Conservation (phyloP, 2,113 vertebrate genomes). For the Phyllostomus hastatus region DNA sequence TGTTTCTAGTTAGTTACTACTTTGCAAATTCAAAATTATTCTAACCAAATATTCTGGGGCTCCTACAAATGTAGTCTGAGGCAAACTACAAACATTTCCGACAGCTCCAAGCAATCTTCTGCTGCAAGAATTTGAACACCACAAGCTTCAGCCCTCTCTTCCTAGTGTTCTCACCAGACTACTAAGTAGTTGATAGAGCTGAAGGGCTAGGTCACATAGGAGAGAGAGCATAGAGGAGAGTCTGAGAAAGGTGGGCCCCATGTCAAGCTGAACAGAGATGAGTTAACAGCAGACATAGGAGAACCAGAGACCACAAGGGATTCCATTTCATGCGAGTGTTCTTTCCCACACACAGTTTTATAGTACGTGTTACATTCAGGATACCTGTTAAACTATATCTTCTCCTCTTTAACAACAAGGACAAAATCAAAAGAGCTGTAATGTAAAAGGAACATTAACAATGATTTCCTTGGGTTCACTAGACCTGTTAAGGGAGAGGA, state of each 20-base stretch:
- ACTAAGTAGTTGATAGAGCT: no score
- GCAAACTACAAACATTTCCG: not conserved
- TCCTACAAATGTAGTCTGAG: not conserved
- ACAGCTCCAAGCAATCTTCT: not conserved
- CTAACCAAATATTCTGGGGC: not conserved
- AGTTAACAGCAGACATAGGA: slow-evolving; percentile 48
- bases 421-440: not conserved
- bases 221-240: not conserved
- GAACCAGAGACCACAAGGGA: slow-evolving; percentile 66
- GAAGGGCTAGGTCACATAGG: no score
- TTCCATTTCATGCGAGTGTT: slow-evolving; percentile 65
- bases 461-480: no score
- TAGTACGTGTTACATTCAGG: slow-evolving; percentile 51
- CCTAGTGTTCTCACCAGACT: not conserved
- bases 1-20: not conserved
- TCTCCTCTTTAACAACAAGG: not conserved
- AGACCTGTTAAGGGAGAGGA: not conserved
- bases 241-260: slow-evolving; percentile 56
- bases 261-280: slow-evolving; percentile 60
- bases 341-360: slow-evolving; percentile 51
- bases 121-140: not conserved
- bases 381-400: slow-evolving; percentile 41
- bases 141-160: no score
- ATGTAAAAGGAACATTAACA: not conserved
- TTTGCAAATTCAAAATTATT: not conserved